Conservation (phyloP, 1,140 invertebrate species). For the Drosophila chauvacae region DNA sequence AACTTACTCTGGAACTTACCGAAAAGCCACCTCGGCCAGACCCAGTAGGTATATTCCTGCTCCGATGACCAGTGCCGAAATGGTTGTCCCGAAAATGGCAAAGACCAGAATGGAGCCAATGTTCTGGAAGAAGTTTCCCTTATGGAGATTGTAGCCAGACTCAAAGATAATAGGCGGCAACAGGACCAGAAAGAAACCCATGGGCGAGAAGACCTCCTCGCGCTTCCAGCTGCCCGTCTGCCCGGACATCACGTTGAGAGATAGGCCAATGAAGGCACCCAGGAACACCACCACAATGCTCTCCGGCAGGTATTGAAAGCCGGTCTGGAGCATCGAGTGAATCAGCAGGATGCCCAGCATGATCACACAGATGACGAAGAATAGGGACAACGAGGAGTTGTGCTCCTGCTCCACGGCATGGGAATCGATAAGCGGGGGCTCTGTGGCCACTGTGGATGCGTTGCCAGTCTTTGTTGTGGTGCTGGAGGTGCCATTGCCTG, state of each 20-base stretch:
- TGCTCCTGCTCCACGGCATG: conserved; percentile 97
- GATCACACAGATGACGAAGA: conserved; percentile 97
- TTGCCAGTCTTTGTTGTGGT: conserved; percentile 37
- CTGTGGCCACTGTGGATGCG: conserved; percentile 54
- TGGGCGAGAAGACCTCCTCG: conserved; percentile 98
- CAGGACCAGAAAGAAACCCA: conserved; percentile 97
- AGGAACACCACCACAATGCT: conserved; percentile 98
- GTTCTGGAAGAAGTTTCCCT: conserved; percentile 99
- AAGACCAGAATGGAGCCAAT: conserved; percentile 97
- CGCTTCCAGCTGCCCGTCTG: conserved; percentile 97
- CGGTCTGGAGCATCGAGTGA: conserved; percentile 96
- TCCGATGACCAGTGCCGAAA: conserved; percentile 96
- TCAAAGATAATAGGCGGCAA: conserved; percentile 99
- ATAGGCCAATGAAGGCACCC: conserved; percentile 95
- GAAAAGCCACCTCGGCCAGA: conserved; percentile 94
- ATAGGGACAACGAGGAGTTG: conserved; percentile 97
- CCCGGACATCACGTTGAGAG: conserved; percentile 95
- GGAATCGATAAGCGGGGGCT: conserved; percentile 87
- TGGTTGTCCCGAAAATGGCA: conserved; percentile 98
- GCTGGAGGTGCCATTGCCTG: conserved; percentile 10
- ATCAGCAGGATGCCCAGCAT: conserved; percentile 97
- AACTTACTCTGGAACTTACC: conserved; percentile 36
- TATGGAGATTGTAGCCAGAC: conserved; percentile 99
- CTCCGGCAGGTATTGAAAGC: conserved; percentile 98
- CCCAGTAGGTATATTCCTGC: conserved; percentile 97